phyloP scores from a whole-genome alignment of 2,113 vertebrate genomes.

The Trematomus loennbergii region DNA sequence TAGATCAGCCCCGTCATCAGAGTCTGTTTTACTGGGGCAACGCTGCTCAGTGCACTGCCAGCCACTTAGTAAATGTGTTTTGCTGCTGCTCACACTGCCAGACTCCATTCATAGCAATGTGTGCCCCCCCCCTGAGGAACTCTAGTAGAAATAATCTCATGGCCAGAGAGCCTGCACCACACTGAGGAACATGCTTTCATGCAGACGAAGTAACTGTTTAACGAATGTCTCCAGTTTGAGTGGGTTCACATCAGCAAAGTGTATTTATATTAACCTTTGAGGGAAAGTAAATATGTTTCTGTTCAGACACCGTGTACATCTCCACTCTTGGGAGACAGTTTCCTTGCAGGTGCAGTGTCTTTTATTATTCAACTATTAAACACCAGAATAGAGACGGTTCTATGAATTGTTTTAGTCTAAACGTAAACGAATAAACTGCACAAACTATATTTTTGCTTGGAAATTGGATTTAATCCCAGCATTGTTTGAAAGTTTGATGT shows the following conservation, averaged over 20 bases:
- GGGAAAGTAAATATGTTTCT: slow-evolving; percentile 49
- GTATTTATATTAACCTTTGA: slow-evolving; percentile 76
- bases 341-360: slow-evolving; percentile 35
- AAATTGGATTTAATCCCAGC: not conserved
- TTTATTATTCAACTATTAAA: not conserved
- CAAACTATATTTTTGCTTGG: too few species aligned
- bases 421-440: too few species aligned
- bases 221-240: slow-evolving; percentile 61
- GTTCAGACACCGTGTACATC: slow-evolving; percentile 65
- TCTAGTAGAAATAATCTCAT: slow-evolving; percentile 71
- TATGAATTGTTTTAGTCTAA: too few species aligned
- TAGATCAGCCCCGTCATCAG: slow-evolving; percentile 67
- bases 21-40: slow-evolving; percentile 78
- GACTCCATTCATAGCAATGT: slow-evolving; percentile 77
- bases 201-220: slow-evolving; percentile 56
- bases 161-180: slow-evolving; percentile 57
- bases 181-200: slow-evolving; percentile 38
- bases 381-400: too few species aligned
- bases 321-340: slow-evolving; percentile 38
- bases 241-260: slow-evolving; percentile 64
- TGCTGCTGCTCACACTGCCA: slow-evolving; percentile 73
- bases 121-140: slow-evolving; percentile 69
- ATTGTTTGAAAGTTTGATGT: too few species aligned
- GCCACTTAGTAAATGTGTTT: slow-evolving; percentile 77
- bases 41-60: slow-evolving; percentile 70